Evolutionary conservation across 2,888 invertebrate species (phyloP).

Genomic region (Dorcus hopei): DNA sequence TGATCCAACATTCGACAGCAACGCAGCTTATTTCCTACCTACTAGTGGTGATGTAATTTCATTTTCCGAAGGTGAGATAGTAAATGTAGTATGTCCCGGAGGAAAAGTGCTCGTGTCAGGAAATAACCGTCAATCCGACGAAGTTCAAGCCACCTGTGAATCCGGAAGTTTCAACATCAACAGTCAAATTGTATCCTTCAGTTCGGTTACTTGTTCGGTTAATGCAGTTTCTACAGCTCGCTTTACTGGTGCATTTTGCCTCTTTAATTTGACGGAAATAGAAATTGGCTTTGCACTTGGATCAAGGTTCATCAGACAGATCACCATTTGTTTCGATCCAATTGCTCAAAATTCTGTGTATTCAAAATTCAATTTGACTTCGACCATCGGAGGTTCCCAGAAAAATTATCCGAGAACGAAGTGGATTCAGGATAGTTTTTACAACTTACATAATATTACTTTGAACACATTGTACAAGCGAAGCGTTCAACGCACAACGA

Average conservation of each 20-base stretch:
- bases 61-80: constrained; percentile 20
- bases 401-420: constrained; percentile 51
- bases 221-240: constrained; percentile 48
- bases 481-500: constrained; percentile 34
- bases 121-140: constrained; percentile 2
- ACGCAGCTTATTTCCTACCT: constrained; percentile 28
- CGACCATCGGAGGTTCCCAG: constrained; percentile 51
- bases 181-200: constrained; percentile 38
- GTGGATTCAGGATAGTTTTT: constrained; percentile 52
- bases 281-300: constrained; percentile 54
- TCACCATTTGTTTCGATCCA: constrained; percentile 57
- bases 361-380: constrained; percentile 52
- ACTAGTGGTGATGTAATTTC: constrained; percentile 18
- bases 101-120: constrained; percentile 19
- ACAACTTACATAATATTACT: constrained; percentile 31
- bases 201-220: constrained; percentile 47
- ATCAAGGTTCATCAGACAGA: constrained; percentile 50
- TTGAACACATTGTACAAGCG: constrained; percentile 40
- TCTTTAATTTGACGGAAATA: constrained; percentile 38
- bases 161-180: constrained; percentile 27
- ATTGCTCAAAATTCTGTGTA: constrained; percentile 53
- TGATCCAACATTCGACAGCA: constrained; percentile 24
- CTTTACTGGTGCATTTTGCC: constrained; percentile 49
- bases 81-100: constrained; percentile 30
- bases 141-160: constrained; percentile 22